These are phyloP conservation scores for Stomatorhinus walkeri DNA, from an alignment of 2,797 vertebrate genomes.

Conservation along the genomic window DNA sequence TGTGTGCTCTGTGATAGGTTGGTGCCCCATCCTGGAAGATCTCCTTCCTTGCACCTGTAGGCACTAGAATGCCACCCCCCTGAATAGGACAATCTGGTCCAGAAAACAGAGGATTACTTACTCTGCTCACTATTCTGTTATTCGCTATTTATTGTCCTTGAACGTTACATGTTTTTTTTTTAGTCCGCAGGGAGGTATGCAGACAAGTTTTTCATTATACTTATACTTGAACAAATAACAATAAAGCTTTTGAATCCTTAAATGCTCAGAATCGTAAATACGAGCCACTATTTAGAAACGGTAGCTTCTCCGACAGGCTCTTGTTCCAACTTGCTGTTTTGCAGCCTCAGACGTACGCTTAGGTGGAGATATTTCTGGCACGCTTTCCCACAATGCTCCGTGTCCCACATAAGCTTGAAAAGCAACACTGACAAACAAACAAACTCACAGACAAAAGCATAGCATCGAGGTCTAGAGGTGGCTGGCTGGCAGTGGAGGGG, in stretches of 20 bases:
- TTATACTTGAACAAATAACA: background rate
- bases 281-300: background rate
- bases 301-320: background rate
- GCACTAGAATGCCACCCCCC: background rate
- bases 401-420: background rate
- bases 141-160: background rate
- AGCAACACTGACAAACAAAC: background rate
- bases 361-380: conserved; percentile 6
- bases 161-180: background rate
- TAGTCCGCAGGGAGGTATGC: background rate
- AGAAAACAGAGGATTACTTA: background rate
- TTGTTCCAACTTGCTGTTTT: background rate
- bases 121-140: background rate
- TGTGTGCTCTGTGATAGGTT: background rate
- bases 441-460: background rate
- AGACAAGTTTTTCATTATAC: background rate
- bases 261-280: background rate
- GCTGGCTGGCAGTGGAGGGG: background rate
- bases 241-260: background rate
- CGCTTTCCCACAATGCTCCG: background rate
- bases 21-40: background rate
- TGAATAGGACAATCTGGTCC: background rate
- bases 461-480: background rate
- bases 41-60: background rate
- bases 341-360: background rate